These are phyloP conservation scores for Monodelphis domestica DNA, from an alignment of 2,797 vertebrate genomes.

Conservation along the genomic window DNA sequence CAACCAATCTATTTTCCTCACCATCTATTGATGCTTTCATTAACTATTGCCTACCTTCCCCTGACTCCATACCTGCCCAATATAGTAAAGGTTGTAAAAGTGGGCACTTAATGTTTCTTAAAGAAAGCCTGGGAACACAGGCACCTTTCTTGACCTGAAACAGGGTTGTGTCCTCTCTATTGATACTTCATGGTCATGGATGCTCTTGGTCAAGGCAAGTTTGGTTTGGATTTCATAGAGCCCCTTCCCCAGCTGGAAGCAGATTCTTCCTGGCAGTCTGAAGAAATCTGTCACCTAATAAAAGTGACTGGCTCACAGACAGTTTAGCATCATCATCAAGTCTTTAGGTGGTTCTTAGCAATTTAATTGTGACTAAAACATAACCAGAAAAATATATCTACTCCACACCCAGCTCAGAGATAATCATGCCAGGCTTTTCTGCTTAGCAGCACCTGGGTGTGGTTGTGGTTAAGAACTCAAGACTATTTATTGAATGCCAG, in stretches of 20 bases:
- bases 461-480: neutral
- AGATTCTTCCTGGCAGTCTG: neutral
- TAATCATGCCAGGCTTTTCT: neutral
- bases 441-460: neutral
- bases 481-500: neutral
- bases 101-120: neutral
- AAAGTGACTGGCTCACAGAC: neutral
- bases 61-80: neutral
- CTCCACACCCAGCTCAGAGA: neutral
- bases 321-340: neutral
- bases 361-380: slow-evolving; percentile 24
- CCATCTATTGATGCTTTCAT: neutral
- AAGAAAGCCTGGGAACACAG: neutral
- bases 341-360: slow-evolving; percentile 5
- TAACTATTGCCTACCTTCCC: slow-evolving; percentile 13
- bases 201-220: neutral
- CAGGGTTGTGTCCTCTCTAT: too few relatives aligned
- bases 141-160: too few relatives aligned
- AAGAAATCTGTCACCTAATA: too few relatives aligned
- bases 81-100: neutral
- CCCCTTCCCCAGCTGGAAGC: neutral
- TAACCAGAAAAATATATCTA: slow-evolving; percentile 26
- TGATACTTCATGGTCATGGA: neutral
- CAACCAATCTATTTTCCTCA: neutral
- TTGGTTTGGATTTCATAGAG: slow-evolving; percentile 10